These are phyloP conservation scores for Melanophora roralis DNA, from an alignment of 2,888 invertebrate genomes.

Conservation along the genomic window DNA sequence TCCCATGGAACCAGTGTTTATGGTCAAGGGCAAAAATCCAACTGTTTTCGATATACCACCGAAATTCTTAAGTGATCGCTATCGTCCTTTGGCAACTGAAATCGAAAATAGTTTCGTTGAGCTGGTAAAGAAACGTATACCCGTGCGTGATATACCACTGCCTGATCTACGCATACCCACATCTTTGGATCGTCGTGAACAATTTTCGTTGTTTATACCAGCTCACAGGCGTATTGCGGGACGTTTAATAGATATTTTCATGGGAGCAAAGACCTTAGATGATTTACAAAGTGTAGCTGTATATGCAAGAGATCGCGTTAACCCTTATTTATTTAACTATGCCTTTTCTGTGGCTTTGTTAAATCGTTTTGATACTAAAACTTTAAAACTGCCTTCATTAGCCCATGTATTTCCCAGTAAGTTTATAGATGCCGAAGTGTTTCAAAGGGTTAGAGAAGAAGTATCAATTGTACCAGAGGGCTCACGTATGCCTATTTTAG, in stretches of 20 bases:
- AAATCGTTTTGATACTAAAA: slow-evolving; percentile 81
- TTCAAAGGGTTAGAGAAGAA: slow-evolving; percentile 79
- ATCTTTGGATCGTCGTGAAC: slow-evolving; percentile 81
- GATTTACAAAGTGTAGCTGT: slow-evolving; percentile 83
- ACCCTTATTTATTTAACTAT: slow-evolving; percentile 88
- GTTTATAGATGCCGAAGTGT: slow-evolving; percentile 81
- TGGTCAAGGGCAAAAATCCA: slow-evolving; percentile 83
- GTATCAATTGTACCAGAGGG: slow-evolving; percentile 81
- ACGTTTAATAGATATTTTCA: slow-evolving; percentile 82
- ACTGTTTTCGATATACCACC: slow-evolving; percentile 82
- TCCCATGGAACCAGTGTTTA: slow-evolving; percentile 86
- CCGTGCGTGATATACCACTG: slow-evolving; percentile 80
- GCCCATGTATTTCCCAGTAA: slow-evolving; percentile 83
- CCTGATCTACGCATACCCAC: slow-evolving; percentile 82
- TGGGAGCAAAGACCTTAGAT: slow-evolving; percentile 84
- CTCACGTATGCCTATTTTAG: slow-evolving; percentile 81
- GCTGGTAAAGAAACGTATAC: slow-evolving; percentile 78
- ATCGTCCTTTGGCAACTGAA: slow-evolving; percentile 77
- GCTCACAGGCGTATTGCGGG: slow-evolving; percentile 82
- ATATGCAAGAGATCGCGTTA: slow-evolving; percentile 84
- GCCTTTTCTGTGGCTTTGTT: slow-evolving; percentile 85
- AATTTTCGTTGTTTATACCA: slow-evolving; percentile 85
- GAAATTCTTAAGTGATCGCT: slow-evolving; percentile 80
- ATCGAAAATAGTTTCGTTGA: slow-evolving; percentile 80
- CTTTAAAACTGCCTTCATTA: slow-evolving; percentile 80